Evolutionary conservation across 2,888 invertebrate species (phyloP).

Genomic region (Spisula solida): DNA sequence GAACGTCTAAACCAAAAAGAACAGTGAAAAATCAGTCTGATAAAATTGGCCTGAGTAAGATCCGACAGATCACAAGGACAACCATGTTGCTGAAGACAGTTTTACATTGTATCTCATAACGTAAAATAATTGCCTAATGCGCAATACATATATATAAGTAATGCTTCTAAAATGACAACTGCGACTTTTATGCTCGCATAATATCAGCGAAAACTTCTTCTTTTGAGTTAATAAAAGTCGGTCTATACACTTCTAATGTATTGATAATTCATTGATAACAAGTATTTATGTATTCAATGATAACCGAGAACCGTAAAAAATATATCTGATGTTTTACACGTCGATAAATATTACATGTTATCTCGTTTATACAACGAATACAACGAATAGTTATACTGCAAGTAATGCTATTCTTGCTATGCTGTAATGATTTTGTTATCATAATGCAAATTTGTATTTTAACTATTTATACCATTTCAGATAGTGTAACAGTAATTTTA

Average conservation of each 20-base stretch:
- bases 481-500: neutral
- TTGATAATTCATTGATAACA: neutral
- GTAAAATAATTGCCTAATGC: no score
- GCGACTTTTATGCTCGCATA: no score
- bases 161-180: no score
- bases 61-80: no score
- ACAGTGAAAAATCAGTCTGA: no score
- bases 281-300: neutral
- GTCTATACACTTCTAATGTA: neutral
- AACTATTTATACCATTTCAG: neutral
- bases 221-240: neutral
- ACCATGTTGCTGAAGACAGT: no score
- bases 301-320: neutral
- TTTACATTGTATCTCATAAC: no score
- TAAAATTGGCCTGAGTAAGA: no score
- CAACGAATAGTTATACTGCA: neutral
- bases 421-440: constrained; percentile 7
- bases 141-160: no score
- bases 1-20: no score
- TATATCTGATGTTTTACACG: neutral
- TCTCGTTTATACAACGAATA: neutral
- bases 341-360: constrained; percentile 12
- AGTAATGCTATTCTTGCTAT: neutral
- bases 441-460: neutral
- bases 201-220: no score